Conservation (phyloP, 2,113 vertebrate genomes). For the Esox niger region DNA sequence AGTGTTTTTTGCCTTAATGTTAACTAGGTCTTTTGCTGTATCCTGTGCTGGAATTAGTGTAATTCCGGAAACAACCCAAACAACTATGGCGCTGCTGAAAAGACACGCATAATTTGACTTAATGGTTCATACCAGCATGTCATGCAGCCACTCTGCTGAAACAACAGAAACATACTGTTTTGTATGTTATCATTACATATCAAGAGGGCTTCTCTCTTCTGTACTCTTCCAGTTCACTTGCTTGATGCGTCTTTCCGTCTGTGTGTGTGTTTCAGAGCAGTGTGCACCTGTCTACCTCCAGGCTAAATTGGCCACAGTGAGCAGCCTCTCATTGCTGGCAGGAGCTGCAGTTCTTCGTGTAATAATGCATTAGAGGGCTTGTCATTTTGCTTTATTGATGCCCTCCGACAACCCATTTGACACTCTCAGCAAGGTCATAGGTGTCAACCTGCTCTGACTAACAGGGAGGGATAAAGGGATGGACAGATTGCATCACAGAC, state of each 20-base stretch:
- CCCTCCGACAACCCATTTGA: slow-evolving; percentile 79
- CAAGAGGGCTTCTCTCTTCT: slow-evolving; percentile 56
- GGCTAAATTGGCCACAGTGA: slow-evolving; percentile 68
- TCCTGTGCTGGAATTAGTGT: neutral
- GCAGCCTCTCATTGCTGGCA: slow-evolving; percentile 75
- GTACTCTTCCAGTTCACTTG: slow-evolving; percentile 51
- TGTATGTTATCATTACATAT: neutral
- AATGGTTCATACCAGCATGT: neutral
- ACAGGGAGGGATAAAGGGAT: slow-evolving; percentile 41
- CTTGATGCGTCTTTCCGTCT: slow-evolving; percentile 48
- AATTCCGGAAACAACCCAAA: neutral
- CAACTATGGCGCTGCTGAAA: neutral
- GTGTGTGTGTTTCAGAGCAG: slow-evolving; percentile 48
- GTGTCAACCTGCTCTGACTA: slow-evolving; percentile 61
- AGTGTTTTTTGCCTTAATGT: neutral
- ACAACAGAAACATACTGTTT: neutral
- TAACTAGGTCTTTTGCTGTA: neutral
- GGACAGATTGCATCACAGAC: slow-evolving; percentile 53
- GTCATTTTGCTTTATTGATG: slow-evolving; percentile 81
- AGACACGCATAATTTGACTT: neutral
- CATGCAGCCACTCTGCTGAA: neutral
- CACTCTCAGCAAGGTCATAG: slow-evolving; percentile 72
- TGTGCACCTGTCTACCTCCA: slow-evolving; percentile 86
- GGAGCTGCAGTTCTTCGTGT: slow-evolving; percentile 58
- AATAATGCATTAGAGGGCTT: slow-evolving; percentile 76